These are phyloP conservation scores for Cavia aperea DNA, from an alignment of 2,113 vertebrate genomes.

Conservation along the genomic window DNA sequence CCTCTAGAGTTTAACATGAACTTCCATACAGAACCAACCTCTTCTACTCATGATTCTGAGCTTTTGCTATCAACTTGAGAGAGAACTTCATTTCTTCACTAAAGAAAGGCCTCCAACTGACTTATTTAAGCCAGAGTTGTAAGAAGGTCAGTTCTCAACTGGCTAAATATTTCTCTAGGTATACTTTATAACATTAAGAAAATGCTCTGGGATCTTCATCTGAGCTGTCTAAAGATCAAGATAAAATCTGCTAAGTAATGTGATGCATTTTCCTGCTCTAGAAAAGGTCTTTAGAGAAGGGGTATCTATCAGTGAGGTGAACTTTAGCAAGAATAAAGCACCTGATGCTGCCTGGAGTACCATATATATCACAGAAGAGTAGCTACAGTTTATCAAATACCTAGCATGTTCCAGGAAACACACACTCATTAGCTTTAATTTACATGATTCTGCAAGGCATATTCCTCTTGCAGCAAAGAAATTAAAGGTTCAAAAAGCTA, in stretches of 20 bases:
- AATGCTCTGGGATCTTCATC: not conserved
- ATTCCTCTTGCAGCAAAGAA: not conserved
- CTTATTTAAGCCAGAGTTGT: constrained; percentile 41
- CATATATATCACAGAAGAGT: not conserved
- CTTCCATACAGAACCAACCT: not conserved
- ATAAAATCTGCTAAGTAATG: not conserved
- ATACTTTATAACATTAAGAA: constrained; percentile 36
- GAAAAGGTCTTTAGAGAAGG: constrained; percentile 24
- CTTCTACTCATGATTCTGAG: not conserved
- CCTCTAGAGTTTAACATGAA: constrained; percentile 7
- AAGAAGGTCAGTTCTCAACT: constrained; percentile 43
- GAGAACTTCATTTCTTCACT: constrained; percentile 32
- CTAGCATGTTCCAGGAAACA: not conserved
- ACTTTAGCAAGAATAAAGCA: not conserved
- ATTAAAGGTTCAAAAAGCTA: constrained; percentile 7
- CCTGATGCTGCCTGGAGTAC: not conserved
- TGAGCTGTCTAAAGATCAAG: not conserved
- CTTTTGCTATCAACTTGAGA: constrained; percentile 24
- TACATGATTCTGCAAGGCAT: not conserved
- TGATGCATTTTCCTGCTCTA: not conserved
- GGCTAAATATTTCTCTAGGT: constrained; percentile 25
- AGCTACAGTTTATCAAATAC: not conserved
- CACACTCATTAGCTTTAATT: not conserved
- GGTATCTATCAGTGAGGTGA: constrained; percentile 6
- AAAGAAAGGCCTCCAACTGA: not conserved